Evolutionary conservation across 2,888 invertebrate genomes (phyloP).

Genomic region (Ecdyonurus torrentis): DNA sequence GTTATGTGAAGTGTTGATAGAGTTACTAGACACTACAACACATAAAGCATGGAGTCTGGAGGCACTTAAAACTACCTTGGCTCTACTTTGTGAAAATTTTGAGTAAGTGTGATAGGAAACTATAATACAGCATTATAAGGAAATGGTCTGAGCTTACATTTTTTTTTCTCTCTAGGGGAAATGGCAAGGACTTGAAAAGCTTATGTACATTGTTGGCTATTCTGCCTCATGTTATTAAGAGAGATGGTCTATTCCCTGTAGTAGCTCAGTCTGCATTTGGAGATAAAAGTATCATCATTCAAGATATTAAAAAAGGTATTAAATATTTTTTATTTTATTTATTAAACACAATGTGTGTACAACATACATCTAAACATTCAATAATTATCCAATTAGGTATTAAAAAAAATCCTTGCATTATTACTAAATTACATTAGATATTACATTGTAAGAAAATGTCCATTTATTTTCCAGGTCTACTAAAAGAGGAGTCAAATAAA

Average conservation of each 20-base stretch:
- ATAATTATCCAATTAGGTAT: too few species aligned
- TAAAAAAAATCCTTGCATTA: too few species aligned
- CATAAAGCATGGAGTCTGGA: not conserved
- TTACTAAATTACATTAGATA: too few species aligned
- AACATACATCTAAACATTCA: too few species aligned
- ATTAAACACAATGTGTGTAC: too few species aligned
- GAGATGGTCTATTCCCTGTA: not conserved
- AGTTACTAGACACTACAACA: not conserved
- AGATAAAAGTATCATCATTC: not conserved
- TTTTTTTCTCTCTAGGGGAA: too few species aligned
- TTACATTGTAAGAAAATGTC: too few species aligned
- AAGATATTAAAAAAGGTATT: not conserved
- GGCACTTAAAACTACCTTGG: not conserved
- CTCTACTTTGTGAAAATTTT: not conserved
- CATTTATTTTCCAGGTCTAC: too few species aligned
- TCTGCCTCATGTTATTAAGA: not conserved
- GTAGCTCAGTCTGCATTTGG: not conserved
- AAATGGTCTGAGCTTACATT: not conserved
- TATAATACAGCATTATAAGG: not conserved
- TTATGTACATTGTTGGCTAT: not conserved
- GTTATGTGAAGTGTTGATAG: not conserved
- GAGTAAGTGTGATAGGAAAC: not conserved
- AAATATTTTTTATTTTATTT: too few species aligned
- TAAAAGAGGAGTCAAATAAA: too few species aligned
- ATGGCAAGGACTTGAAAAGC: not conserved